A percentile compares a stretch with the other conserved stretches of the same genome.
These are phyloP conservation scores for Acanthaster planci DNA, from an alignment of 35 echinoderm and acorn worm species.

Conservation along the genomic window DNA sequence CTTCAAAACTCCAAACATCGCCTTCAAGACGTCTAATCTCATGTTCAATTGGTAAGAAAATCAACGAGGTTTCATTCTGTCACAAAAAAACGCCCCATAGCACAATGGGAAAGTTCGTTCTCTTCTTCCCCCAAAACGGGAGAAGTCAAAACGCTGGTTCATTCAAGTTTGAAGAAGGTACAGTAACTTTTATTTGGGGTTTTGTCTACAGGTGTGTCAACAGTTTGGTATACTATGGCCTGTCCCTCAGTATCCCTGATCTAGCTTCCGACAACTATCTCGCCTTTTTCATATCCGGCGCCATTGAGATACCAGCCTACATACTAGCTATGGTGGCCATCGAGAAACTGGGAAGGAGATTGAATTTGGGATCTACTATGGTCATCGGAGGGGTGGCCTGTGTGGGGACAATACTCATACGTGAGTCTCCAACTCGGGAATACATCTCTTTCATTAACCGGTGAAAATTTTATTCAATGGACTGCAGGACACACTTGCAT, in stretches of 20 bases:
- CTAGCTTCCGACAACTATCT: constrained; percentile 49
- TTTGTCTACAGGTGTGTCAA: constrained; percentile 50
- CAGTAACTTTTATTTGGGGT: neutral
- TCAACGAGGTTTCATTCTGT: no score
- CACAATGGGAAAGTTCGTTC: no score
- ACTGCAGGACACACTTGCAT: no score
- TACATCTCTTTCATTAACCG: no score
- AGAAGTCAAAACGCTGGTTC: neutral
- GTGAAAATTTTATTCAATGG: no score
- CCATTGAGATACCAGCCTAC: constrained; percentile 59
- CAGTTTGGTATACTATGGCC: constrained; percentile 66
- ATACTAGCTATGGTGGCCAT: constrained; percentile 47
- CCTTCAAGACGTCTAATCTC: constrained; percentile 61
- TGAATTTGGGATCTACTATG: constrained; percentile 36
- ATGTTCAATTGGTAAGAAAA: constrained; percentile 78
- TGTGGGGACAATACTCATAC: constrained; percentile 11
- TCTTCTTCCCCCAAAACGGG: neutral
- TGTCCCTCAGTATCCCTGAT: constrained; percentile 48
- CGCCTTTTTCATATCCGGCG: constrained; percentile 59
- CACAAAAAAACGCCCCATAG: no score
- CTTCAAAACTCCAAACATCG: constrained; percentile 67
- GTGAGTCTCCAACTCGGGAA: neutral
- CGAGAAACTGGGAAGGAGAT: constrained; percentile 42
- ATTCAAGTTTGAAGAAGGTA: neutral
- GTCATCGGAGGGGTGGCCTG: constrained; percentile 51